These are phyloP conservation scores for Phaethon lepturus DNA, from an alignment of 2,113 vertebrate species.

Conservation along the genomic window DNA sequence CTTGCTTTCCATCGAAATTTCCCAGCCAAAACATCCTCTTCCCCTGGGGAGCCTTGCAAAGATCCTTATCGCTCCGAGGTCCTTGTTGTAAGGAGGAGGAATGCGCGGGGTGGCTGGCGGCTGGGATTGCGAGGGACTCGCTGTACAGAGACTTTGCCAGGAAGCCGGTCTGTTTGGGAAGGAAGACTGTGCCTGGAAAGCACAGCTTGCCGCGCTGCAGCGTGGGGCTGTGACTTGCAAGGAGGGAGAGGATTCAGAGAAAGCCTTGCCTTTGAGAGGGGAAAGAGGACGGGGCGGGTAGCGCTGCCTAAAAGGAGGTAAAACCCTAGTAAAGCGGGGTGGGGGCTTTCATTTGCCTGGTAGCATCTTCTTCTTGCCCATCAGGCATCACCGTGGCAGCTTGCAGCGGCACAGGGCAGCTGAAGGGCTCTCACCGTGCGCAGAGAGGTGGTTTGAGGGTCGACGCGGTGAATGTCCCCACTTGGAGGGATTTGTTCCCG, in stretches of 20 bases:
- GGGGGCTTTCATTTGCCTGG: not conserved
- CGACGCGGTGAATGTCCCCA: not conserved
- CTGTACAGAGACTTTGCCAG: conserved; percentile 45
- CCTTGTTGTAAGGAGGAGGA: not conserved
- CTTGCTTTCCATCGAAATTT: not conserved
- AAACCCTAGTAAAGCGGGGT: accelerated
- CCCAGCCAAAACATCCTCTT: conserved; percentile 8
- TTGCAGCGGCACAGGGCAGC: accelerated
- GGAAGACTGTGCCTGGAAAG: conserved; percentile 39
- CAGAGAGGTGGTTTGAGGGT: not conserved
- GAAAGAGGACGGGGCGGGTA: accelerated
- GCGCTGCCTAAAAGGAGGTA: not conserved
- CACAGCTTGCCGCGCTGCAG: not conserved
- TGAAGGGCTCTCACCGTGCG: accelerated
- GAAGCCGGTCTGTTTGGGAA: not conserved
- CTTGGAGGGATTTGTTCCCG: not conserved
- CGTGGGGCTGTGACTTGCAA: not conserved
- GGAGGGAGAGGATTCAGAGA: not conserved
- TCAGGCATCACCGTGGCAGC: accelerated
- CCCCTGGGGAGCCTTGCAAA: not conserved
- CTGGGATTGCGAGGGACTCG: conserved; percentile 2
- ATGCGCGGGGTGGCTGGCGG: not conserved
- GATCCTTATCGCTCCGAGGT: not conserved
- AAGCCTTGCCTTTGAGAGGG: not conserved
- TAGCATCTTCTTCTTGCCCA: not conserved